Conservation (phyloP, 2,888 invertebrate genomes). For the Digitonthophagus gazella region DNA sequence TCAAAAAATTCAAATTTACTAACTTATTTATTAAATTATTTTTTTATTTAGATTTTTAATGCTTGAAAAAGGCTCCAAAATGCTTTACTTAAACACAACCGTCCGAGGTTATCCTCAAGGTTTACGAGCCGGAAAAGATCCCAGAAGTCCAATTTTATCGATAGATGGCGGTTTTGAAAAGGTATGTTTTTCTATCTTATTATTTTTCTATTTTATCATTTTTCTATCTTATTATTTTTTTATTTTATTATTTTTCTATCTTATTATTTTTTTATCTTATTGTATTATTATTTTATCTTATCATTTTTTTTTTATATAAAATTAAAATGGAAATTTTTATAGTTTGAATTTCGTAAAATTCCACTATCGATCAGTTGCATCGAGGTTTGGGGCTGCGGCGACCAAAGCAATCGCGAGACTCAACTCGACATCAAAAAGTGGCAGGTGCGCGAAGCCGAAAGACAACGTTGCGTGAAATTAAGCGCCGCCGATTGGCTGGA, state of each 20-base stretch:
- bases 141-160: conserved; percentile 69
- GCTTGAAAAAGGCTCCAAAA: conserved; percentile 66
- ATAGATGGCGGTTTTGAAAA: conserved; percentile 75
- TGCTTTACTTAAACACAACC: conserved; percentile 79
- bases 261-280: background rate
- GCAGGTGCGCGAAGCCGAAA: conserved; percentile 87
- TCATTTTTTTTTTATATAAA: background rate
- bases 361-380: conserved; percentile 63
- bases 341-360: conserved; percentile 64
- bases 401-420: conserved; percentile 71
- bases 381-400: conserved; percentile 86
- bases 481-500: conserved; percentile 92
- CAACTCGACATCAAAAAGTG: conserved; percentile 86
- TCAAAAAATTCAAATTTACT: no score
- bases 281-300: background rate
- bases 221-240: no score
- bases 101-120: conserved; percentile 85
- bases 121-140: conserved; percentile 77
- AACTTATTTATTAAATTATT: conserved; percentile 11
- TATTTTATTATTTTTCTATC: no score
- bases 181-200: conserved; percentile 31
- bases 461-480: conserved; percentile 79
- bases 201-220: background rate
- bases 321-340: conserved; percentile 21
- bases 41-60: conserved; percentile 53